Percentiles rank a stretch among this genome's conserved stretches.
These are phyloP conservation scores for Hyperoodon ampullatus DNA, from an alignment of 2,113 vertebrate species.

Conservation along the genomic window DNA sequence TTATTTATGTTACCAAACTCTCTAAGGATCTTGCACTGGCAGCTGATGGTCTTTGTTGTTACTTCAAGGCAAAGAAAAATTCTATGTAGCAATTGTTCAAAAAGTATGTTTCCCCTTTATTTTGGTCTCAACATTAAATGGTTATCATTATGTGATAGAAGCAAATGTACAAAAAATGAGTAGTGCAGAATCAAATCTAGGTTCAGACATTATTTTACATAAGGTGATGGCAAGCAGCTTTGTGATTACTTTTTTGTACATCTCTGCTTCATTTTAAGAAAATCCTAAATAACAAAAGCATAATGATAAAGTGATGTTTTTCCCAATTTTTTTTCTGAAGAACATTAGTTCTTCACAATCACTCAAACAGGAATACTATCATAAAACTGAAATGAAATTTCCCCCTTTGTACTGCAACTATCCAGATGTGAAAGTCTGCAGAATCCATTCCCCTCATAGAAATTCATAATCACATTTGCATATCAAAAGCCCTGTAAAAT, in stretches of 20 bases:
- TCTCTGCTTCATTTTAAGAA: slow-evolving; percentile 11
- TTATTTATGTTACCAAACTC: slow-evolving; percentile 28
- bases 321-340: neutral
- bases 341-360: neutral
- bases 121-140: slow-evolving; percentile 23
- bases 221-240: neutral
- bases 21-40: slow-evolving; percentile 23
- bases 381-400: slow-evolving; percentile 30
- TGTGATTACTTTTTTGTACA: neutral
- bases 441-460: neutral
- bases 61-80: slow-evolving; percentile 50
- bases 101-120: neutral
- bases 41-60: slow-evolving; percentile 45
- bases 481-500: neutral
- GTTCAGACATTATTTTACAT: neutral
- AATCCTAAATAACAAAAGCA: neutral
- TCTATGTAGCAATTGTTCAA: neutral
- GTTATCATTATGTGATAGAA: neutral
- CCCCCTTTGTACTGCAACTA: neutral
- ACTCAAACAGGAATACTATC: neutral
- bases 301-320: neutral
- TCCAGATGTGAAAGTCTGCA: slow-evolving; percentile 36
- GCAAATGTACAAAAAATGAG: neutral
- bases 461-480: slow-evolving; percentile 39
- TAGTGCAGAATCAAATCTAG: neutral